These are phyloP conservation scores for Syndactyla subalaris DNA, from an alignment of 2,797 vertebrate genomes.

Conservation along the genomic window DNA sequence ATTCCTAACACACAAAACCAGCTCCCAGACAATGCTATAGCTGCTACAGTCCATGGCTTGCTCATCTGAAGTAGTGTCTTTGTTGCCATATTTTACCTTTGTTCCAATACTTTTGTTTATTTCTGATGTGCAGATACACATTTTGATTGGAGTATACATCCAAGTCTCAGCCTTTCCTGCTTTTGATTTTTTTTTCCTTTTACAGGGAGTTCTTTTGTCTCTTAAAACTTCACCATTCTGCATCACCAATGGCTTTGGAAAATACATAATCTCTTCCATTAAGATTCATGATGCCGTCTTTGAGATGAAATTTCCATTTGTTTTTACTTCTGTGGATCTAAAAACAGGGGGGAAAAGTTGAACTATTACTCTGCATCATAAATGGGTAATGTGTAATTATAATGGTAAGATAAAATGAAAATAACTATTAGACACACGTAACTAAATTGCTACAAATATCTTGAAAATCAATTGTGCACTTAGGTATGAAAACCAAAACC, in stretches of 20 bases:
- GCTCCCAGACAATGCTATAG: constrained; percentile 72
- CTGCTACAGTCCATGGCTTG: constrained; percentile 81
- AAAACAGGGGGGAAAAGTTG: background rate
- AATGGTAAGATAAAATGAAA: background rate
- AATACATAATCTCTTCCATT: constrained; percentile 98
- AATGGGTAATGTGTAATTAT: background rate
- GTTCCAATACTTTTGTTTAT: constrained; percentile 76
- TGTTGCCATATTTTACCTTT: constrained; percentile 76
- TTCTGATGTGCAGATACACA: constrained; percentile 78
- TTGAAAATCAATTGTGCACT: background rate
- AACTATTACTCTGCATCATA: background rate
- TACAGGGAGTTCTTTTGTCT: constrained; percentile 66
- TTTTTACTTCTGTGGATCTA: constrained; percentile 99
- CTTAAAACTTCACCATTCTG: constrained; percentile 93
- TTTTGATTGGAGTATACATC: constrained; percentile 75
- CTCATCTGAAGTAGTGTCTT: constrained; percentile 82
- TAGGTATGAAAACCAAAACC: background rate
- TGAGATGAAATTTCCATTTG: constrained; percentile 99
- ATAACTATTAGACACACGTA: background rate
- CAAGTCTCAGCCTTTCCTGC: constrained; percentile 75
- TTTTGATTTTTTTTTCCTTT: constrained; percentile 60
- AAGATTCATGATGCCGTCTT: constrained; percentile 99
- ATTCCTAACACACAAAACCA: constrained; percentile 78
- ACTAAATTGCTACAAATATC: background rate
- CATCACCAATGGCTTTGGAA: constrained; percentile 99